Evolutionary conservation across 2,888 invertebrate genomes (phyloP).

Genomic region (Polymixis flavicincta): DNA sequence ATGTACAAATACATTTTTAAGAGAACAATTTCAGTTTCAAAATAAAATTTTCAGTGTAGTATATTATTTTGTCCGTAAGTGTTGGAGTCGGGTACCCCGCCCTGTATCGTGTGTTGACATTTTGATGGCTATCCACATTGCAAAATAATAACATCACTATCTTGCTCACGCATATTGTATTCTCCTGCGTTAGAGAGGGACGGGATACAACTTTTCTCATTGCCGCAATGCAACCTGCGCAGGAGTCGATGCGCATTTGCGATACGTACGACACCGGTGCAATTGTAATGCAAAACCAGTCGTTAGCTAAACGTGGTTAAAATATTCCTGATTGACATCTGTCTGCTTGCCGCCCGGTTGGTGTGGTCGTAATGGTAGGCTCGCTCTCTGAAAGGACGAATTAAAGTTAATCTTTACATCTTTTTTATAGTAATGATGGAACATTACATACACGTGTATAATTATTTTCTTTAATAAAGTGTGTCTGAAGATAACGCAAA

Average conservation of each 20-base stretch:
- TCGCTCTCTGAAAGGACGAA: conserved; percentile 42
- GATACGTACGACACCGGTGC: conserved; percentile 69
- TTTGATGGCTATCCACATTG: conserved; percentile 74
- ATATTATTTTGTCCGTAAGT: conserved; percentile 50
- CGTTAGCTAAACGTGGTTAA: conserved; percentile 72
- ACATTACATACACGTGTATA: conserved; percentile 26
- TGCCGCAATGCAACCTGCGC: conserved; percentile 71
- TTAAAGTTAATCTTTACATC: conserved; percentile 67
- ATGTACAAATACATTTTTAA: conserved; percentile 52
- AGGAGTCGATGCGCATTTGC: conserved; percentile 70
- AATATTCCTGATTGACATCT: conserved; percentile 75
- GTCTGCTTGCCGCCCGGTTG: conserved; percentile 57
- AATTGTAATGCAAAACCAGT: conserved; percentile 71
- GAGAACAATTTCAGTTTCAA: conserved; percentile 34
- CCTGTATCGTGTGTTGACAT: conserved; percentile 74
- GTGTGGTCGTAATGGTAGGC: conserved; percentile 54
- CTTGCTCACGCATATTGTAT: conserved; percentile 55
- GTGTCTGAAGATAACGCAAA: conserved; percentile 6
- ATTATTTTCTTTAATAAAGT: conserved; percentile 44
- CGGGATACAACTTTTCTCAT: conserved; percentile 61
- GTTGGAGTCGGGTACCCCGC: conserved; percentile 51
- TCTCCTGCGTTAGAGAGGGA: conserved; percentile 33
- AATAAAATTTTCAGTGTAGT: conserved; percentile 9
- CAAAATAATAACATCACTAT: conserved; percentile 68
- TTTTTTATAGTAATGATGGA: conserved; percentile 57